Evolutionary conservation across 2,113 vertebrate species (phyloP).

Genomic region (Tylochromis polylepis): DNA sequence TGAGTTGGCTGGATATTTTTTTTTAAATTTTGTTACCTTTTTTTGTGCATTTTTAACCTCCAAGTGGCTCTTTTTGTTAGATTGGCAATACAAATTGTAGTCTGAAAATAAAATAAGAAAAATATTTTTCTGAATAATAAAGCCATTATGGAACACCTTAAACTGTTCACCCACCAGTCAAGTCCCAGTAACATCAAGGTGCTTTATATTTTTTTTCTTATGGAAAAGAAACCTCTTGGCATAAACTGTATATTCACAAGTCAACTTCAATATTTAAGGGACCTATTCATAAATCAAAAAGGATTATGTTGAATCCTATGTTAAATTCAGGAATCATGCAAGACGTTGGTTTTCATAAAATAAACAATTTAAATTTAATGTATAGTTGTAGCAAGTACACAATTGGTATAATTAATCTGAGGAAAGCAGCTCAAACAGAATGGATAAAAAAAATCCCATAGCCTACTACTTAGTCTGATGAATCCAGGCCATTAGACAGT

Average conservation of each 20-base stretch:
- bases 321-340: background rate
- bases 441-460: background rate
- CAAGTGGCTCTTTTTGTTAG: background rate
- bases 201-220: background rate
- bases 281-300: background rate
- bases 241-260: background rate
- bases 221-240: background rate
- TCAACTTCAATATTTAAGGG: background rate
- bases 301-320: background rate
- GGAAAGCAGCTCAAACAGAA: background rate
- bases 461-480: conserved; percentile 14
- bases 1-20: background rate
- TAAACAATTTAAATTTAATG: background rate
- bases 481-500: conserved; percentile 24
- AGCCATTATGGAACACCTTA: background rate
- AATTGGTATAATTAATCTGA: background rate
- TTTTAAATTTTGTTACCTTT: background rate
- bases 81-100: background rate
- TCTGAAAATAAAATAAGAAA: too few relatives aligned
- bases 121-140: background rate
- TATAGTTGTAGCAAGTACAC: background rate
- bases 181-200: background rate
- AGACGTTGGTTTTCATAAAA: background rate
- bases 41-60: background rate
- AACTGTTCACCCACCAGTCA: background rate